Evolutionary conservation across 2,797 vertebrate species (phyloP), one percentile per base, ranked within the genome.

Genomic region (Thamnophis elegans): DNA sequence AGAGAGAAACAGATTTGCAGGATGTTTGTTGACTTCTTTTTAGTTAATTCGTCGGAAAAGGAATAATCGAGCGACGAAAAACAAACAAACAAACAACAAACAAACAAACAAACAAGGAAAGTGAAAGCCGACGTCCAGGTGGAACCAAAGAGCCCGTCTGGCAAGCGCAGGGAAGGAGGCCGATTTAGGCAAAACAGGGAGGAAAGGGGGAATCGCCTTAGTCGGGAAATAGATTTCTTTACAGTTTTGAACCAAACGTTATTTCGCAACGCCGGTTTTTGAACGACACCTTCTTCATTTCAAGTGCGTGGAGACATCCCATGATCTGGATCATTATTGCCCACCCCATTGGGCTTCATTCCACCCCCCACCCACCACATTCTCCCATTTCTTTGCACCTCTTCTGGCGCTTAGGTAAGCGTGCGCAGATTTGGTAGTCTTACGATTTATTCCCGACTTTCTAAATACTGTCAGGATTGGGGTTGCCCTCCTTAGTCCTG

Each of bases 231-330:
- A 96, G 96, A 95, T 96, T 96, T 94, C 94, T 94, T 94, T 90
- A 96, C 96, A 96, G 95, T 96, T 97, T 96, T 96, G 96, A 97
- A 97, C 96, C 95, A 96, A 96, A 95, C 93, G 93, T 95, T 95
- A 95, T 95, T 96, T 92, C 94, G 95, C 95, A 96, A 96, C 96
- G 96, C 95, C 94, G 90, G 95, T 65, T 94, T 94, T 95, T 92
- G 93, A 89, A 89, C 92, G 85, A 10, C 90, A 86, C 93, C 93
- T 82, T 87, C 94, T 96, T 92, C 26, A 42, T 47, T 68, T 32
- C 36, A 18, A 58, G 53, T 85, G 42, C 18, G 5, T 1, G n/a
- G 16, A 18, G 25, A 87, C 26, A 47, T 42, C 65, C 16, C 32
- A 73, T 18, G 14, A 68, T 68, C 13, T 68, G 65, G 65, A n/a